Evolutionary conservation across 2,113 vertebrate genomes (phyloP).

Genomic region (Antennarius striatus): DNA sequence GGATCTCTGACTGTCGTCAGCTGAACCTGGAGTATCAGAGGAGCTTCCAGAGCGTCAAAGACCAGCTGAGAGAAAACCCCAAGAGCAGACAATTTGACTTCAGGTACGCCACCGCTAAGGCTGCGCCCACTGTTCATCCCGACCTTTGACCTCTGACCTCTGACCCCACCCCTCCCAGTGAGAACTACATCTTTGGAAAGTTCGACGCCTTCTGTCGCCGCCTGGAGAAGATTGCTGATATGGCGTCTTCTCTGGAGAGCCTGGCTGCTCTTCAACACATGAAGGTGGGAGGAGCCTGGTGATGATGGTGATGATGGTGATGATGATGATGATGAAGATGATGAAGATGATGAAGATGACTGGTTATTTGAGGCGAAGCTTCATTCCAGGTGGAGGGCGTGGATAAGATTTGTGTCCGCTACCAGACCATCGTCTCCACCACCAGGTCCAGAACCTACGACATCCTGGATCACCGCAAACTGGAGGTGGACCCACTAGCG

Average conservation of each 20-base stretch:
- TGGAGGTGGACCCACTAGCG: slow-evolving; percentile 72
- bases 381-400: slow-evolving; percentile 78
- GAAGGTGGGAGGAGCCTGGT: slow-evolving; percentile 60
- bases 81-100: slow-evolving; percentile 80
- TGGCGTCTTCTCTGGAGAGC: slow-evolving; percentile 79
- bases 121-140: too few relatives aligned
- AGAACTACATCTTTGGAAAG: slow-evolving; percentile 88
- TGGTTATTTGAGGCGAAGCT: too few relatives aligned
- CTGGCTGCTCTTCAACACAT: slow-evolving; percentile 76
- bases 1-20: slow-evolving; percentile 76
- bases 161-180: slow-evolving; percentile 63
- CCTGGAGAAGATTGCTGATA: slow-evolving; percentile 83
- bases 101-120: slow-evolving; percentile 66
- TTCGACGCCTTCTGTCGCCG: slow-evolving; percentile 85
- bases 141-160: background rate
- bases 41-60: slow-evolving; percentile 77
- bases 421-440: slow-evolving; percentile 75
- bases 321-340: too few relatives aligned
- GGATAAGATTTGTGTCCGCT: slow-evolving; percentile 78
- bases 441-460: slow-evolving; percentile 82
- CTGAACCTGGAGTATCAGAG: slow-evolving; percentile 80
- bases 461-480: slow-evolving; percentile 82
- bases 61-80: slow-evolving; percentile 74
- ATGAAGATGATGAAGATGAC: too few relatives aligned
- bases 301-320: too few relatives aligned